Evolutionary conservation across 2,797 vertebrate species (phyloP).

Genomic region (Tadarida brasiliensis): DNA sequence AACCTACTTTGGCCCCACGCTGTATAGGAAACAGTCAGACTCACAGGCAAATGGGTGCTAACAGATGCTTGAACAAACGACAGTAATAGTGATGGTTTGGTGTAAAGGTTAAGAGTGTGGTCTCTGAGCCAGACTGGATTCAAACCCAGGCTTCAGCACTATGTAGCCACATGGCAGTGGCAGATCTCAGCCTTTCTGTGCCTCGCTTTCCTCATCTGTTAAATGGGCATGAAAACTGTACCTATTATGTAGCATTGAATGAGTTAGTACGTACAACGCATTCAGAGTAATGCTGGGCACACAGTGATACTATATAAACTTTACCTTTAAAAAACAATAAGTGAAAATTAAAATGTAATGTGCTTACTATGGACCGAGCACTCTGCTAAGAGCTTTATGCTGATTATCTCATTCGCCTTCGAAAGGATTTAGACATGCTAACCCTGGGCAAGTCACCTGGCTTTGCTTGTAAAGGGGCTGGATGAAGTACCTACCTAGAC

Average conservation of each 20-base stretch:
- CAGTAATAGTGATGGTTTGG: neutral
- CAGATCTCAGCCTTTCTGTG: neutral
- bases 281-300: neutral
- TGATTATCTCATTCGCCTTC: neutral
- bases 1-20: no score
- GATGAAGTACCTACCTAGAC: neutral
- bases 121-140: neutral
- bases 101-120: neutral
- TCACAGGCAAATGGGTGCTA: neutral
- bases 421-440: fast-evolving
- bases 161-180: neutral
- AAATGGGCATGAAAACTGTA: neutral
- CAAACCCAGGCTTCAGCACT: neutral
- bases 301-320: neutral
- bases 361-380: no score
- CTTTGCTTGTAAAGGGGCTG: neutral
- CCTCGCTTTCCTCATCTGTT: neutral
- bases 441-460: neutral
- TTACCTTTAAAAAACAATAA: neutral
- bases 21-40: neutral
- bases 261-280: neutral
- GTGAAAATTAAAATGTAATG: neutral
- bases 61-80: fast-evolving
- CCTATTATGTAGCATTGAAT: neutral
- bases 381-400: neutral